Percentiles rank a stretch among this genome's conserved stretches.
phyloP scores from a whole-genome alignment of 2,888 invertebrate species.

The Hymenopus coronatus region DNA sequence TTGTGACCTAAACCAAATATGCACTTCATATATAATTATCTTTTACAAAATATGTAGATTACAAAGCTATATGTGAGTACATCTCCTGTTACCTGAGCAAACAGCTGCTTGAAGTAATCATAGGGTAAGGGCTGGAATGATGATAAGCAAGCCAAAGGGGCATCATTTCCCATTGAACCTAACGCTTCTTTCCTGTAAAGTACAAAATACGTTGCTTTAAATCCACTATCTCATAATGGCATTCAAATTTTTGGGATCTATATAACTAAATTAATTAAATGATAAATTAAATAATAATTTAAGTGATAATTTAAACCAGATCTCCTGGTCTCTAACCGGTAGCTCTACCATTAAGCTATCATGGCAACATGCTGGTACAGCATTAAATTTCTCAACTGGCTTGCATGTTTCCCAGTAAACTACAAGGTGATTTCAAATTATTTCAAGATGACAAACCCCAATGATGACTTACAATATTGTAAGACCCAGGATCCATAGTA shows the following conservation, averaged over 20 bases:
- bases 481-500: no score
- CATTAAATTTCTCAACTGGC: no score
- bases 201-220: not conserved
- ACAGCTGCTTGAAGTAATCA: conserved; percentile 97
- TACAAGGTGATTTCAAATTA: no score
- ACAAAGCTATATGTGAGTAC: not conserved
- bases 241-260: not conserved
- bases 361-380: no score
- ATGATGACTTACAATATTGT: no score
- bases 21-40: not conserved
- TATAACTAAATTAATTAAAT: conserved; percentile 4
- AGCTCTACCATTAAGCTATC: no score
- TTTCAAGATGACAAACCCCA: no score
- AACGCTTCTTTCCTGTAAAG: conserved; percentile 90
- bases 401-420: no score
- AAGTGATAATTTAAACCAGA: no score
- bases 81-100: conserved; percentile 73
- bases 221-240: no score
- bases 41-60: not conserved
- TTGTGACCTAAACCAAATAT: conserved; percentile 68
- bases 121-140: conserved; percentile 92
- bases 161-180: conserved; percentile 99
- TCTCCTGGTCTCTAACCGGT: no score
- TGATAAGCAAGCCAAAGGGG: conserved; percentile 94
- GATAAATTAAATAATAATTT: no score